These are phyloP conservation scores for Apodemus agrarius DNA, from an alignment of 2,797 vertebrate genomes.

Conservation along the genomic window DNA sequence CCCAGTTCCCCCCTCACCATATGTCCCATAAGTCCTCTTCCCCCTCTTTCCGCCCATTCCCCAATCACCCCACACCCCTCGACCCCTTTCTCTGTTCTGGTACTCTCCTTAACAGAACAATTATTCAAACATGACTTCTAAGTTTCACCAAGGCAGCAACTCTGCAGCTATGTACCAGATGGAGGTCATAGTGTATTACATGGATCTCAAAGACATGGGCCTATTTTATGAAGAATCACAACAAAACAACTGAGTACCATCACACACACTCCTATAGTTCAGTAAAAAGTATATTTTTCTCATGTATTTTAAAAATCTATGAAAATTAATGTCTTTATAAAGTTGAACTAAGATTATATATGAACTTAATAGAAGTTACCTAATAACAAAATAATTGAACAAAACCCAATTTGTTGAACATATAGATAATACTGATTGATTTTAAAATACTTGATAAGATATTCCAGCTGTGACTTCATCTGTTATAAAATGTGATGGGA, in stretches of 20 bases:
- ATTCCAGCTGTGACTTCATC: conserved; percentile 7
- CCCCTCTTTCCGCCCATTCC: too few species aligned
- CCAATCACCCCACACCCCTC: too few species aligned
- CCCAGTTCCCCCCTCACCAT: too few species aligned
- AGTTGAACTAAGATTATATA: not conserved
- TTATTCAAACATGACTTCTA: not conserved
- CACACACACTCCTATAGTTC: not conserved
- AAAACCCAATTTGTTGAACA: conserved; percentile 21
- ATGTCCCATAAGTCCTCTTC: too few species aligned
- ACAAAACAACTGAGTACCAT: not conserved
- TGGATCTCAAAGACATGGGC: not conserved
- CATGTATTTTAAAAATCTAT: conserved; percentile 10
- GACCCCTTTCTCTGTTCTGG: too few species aligned
- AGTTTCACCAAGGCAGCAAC: not conserved
- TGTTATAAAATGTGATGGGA: not conserved
- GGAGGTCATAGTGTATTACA: not conserved
- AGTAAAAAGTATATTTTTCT: not conserved
- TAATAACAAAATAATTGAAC: not conserved
- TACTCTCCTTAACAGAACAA: not conserved
- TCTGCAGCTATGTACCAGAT: not conserved
- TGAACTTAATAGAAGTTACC: not conserved
- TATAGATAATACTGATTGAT: not conserved
- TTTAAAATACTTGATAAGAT: not conserved
- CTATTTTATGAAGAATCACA: not conserved
- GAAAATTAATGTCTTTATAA: not conserved